Conservation (phyloP, 2,888 invertebrate species). For the Dynastes maya region DNA sequence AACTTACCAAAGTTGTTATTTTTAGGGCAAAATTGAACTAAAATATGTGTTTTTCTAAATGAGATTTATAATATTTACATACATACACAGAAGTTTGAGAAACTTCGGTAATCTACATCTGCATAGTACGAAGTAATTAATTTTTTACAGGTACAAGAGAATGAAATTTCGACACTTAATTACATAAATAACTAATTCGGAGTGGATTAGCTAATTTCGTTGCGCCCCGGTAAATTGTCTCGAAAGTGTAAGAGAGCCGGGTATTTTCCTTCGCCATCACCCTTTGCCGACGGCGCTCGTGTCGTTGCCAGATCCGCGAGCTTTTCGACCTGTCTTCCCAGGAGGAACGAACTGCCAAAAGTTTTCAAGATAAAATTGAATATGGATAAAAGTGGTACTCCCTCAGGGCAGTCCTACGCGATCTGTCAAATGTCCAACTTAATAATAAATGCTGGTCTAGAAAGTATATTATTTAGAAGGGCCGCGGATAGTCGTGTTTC, state of each 20-base stretch:
- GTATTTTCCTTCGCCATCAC: constrained; percentile 27
- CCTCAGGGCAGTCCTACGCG: constrained; percentile 60
- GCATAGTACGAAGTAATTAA: constrained; percentile 7
- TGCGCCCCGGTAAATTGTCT: constrained; percentile 36
- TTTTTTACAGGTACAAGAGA: constrained; percentile 20
- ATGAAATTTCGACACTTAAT: constrained; percentile 42
- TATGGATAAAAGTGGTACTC: constrained; percentile 68
- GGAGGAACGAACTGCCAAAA: constrained; percentile 56
- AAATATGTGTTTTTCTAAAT: too few relatives aligned
- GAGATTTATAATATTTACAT: too few relatives aligned
- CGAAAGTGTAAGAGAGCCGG: constrained; percentile 22
- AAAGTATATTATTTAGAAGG: constrained; percentile 43
- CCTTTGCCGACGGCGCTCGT: constrained; percentile 26
- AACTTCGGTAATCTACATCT: too few relatives aligned
- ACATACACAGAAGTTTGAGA: too few relatives aligned
- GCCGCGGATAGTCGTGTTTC: background rate
- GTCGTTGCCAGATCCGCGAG: constrained; percentile 37
- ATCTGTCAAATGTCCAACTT: constrained; percentile 61
- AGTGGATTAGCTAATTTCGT: constrained; percentile 45
- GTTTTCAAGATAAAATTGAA: constrained; percentile 66
- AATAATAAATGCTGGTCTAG: constrained; percentile 57
- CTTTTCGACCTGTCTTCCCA: constrained; percentile 48
- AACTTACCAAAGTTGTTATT: too few relatives aligned
- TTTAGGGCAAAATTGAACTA: too few relatives aligned
- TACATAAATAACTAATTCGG: constrained; percentile 47